Percentiles rank a stretch among this genome's conserved stretches.
phyloP scores from a whole-genome alignment of 2,797 vertebrate species.

The Lemur catta region DNA sequence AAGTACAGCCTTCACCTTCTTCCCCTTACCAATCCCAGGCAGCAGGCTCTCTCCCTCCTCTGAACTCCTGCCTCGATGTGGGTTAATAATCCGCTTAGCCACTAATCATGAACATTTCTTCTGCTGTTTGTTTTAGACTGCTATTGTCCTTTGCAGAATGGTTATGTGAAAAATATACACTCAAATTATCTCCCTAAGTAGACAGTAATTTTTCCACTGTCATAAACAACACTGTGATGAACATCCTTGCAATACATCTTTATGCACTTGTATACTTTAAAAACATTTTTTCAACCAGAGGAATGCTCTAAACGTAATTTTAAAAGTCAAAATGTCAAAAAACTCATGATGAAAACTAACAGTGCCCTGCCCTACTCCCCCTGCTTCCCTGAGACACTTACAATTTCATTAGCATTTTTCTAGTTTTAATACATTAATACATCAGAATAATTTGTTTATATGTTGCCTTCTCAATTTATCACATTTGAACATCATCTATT shows the following conservation, averaged over 20 bases:
- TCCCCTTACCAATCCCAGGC: background rate
- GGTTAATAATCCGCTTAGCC: background rate
- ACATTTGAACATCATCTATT: background rate
- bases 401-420: background rate
- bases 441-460: background rate
- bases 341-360: background rate
- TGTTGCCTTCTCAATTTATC: background rate
- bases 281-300: slow-evolving; percentile 1
- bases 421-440: background rate
- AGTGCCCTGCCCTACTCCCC: too few species aligned
- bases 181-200: background rate
- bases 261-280: background rate
- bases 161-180: background rate
- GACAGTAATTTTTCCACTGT: background rate
- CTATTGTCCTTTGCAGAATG: background rate
- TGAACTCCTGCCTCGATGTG: background rate
- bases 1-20: background rate
- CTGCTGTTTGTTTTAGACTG: background rate
- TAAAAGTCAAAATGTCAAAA: background rate
- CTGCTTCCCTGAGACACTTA: background rate
- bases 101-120: background rate
- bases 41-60: background rate
- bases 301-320: background rate
- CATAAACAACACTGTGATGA: background rate
- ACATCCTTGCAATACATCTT: background rate